A percentile compares a stretch with the other conserved stretches of the same genome.
phyloP scores from a whole-genome alignment of 2,888 invertebrate species.

The Lasioglossum lativentre region DNA sequence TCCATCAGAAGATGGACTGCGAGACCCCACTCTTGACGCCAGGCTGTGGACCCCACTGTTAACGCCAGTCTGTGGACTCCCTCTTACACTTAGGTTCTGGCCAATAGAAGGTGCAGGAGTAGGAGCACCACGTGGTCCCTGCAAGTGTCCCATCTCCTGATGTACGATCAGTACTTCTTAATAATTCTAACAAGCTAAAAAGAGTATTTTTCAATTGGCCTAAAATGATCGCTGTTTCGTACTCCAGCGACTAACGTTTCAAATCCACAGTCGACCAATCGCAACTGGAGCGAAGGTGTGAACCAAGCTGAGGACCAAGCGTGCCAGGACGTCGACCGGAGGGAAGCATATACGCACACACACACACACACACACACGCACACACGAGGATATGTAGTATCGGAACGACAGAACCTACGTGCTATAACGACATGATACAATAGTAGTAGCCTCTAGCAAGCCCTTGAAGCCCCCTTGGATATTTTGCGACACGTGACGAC shows the following conservation, averaged over 20 bases:
- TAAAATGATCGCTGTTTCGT: too few relatives aligned
- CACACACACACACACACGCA: slow-evolving; percentile 34
- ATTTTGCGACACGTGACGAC: slow-evolving; percentile 74
- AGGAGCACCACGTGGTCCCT: too few relatives aligned
- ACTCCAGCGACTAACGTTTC: too few relatives aligned
- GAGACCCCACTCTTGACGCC: too few relatives aligned
- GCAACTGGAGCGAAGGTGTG: background rate
- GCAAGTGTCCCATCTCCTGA: too few relatives aligned
- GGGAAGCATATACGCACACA: slow-evolving; percentile 72
- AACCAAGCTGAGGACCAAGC: slow-evolving; percentile 32
- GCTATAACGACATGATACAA: slow-evolving; percentile 79
- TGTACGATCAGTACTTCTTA: too few relatives aligned
- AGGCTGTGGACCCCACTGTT: too few relatives aligned
- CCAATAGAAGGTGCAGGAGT: too few relatives aligned
- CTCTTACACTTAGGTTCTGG: too few relatives aligned
- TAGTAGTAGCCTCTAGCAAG: slow-evolving; percentile 80
- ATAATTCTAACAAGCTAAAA: background rate
- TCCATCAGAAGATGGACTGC: too few relatives aligned
- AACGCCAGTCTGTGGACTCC: too few relatives aligned
- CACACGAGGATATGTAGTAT: slow-evolving; percentile 70
- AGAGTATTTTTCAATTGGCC: too few relatives aligned
- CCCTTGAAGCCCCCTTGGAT: slow-evolving; percentile 78
- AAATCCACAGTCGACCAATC: background rate
- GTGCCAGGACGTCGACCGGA: slow-evolving; percentile 3
- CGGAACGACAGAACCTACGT: slow-evolving; percentile 79